Evolutionary conservation across 2,888 invertebrate genomes (phyloP).

Genomic region (Ptilodon capucinus): DNA sequence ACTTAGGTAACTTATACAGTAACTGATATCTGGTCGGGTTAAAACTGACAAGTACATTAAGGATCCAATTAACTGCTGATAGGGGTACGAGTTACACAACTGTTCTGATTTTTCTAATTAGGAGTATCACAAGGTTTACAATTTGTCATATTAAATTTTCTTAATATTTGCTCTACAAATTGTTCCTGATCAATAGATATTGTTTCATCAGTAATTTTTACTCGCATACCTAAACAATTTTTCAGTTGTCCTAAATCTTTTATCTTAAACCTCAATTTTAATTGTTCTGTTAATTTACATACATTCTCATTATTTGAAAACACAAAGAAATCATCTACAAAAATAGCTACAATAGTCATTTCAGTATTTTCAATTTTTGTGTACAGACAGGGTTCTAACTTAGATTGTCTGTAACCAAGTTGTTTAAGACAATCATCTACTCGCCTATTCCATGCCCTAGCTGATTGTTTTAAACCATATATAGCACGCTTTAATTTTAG

Average conservation of each 20-base stretch:
- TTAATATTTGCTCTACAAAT: conserved; percentile 9
- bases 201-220: background rate
- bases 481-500: conserved; percentile 12
- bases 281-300: background rate
- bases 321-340: conserved; percentile 17
- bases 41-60: conserved; percentile 14
- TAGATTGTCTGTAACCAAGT: conserved; percentile 3
- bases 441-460: background rate
- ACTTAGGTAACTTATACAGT: conserved; percentile 7
- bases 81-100: background rate
- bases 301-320: background rate
- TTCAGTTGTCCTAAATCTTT: conserved; percentile 2
- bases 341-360: conserved; percentile 5
- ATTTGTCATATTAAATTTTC: conserved; percentile 10
- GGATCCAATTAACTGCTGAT: background rate
- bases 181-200: conserved; percentile 8
- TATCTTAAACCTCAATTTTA: background rate
- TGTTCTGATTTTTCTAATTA: background rate
- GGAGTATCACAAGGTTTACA: conserved; percentile 12
- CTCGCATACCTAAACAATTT: conserved; percentile 3
- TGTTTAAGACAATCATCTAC: conserved; percentile 5
- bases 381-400: conserved; percentile 12
- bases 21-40: conserved; percentile 13
- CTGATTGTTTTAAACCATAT: conserved; percentile 12
- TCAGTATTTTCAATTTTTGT: conserved; percentile 1